Evolutionary conservation across 2,113 vertebrate genomes (phyloP), one percentile per base, ranked within the genome.

Genomic region (Tenebrosternarchus preto): DNA sequence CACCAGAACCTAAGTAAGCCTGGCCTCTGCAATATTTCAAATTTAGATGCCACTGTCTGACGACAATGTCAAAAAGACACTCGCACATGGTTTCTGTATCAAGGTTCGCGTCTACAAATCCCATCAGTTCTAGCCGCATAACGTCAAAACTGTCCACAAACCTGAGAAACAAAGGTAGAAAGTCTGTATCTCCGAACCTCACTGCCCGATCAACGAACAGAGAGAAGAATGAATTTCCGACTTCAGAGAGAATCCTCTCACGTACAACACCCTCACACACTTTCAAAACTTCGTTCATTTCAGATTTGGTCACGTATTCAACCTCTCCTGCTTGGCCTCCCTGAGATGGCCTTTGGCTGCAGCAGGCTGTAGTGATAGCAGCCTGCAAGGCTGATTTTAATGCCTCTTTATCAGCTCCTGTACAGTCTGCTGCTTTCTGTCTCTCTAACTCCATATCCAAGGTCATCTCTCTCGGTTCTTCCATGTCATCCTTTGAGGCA

Each of bases 11-110:
- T 0, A 97, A 89, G 81, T 98, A 98, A 43, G 96, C 96, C 84
- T 98, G 97, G 33, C 97, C 98, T 79, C 96, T 90, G 82, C 97
- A 99, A 88, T 96, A 95, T 8, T 94, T 96, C 89, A 98, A 94
- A 86, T 98, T 95, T 0, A 99, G 90, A 7, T 80, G 91, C 96
- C 96, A 98, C 39, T 97, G 95, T 20, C 94, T 92, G 0, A 95
- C 96, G 46, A 99, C 89, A 0, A 94, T 93, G 0, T 94, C 85
- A 0, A 95, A 88, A 22, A 98, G 95, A 63, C 93, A 94, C 22
- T 94, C 92, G 0, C 95, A 93, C 91, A 98, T 90, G 0, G 60
- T 29, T 4, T 93, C 92, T 1, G 91, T 91, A 59, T 92, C 95
- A 0, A 96, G 92, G 80, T 95, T 94, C 0, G 91, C 91, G 77